Percentiles rank a stretch among this genome's conserved stretches.
Conservation (phyloP, 2,888 invertebrate genomes). For the Beris chalybata region DNA sequence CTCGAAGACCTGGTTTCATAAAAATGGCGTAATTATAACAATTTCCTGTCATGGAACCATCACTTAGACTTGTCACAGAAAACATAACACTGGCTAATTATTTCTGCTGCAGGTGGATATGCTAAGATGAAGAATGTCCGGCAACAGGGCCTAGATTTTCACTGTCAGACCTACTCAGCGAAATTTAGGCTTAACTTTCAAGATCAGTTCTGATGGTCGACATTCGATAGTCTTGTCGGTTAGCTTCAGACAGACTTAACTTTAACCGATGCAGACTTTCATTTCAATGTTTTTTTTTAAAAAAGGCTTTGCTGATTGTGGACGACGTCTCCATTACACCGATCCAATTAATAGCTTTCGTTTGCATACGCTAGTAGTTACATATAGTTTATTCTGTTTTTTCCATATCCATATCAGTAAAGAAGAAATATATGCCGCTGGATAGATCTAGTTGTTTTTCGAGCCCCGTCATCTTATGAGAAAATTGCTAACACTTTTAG, state of each 20-base stretch:
- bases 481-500: no score
- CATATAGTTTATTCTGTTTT: no score
- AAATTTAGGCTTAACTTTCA: conserved; percentile 23
- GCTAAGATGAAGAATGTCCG: background rate
- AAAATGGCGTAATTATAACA: conserved; percentile 6
- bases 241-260: background rate
- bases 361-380: no score
- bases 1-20: background rate
- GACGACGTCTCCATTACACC: no score
- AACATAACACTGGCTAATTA: conserved; percentile 23
- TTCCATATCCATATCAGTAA: no score
- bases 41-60: conserved; percentile 26
- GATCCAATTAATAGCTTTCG: no score
- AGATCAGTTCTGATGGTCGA: conserved; percentile 28
- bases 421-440: no score
- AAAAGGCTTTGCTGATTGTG: background rate
- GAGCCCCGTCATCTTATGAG: no score
- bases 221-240: conserved; percentile 31
- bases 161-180: conserved; percentile 16
- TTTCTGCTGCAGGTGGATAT: conserved; percentile 9
- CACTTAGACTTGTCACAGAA: conserved; percentile 13
- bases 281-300: no score
- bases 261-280: no score
- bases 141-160: conserved; percentile 16
- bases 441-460: no score